These are phyloP conservation scores for Campylomormyrus numenius DNA, from an alignment of 2,113 vertebrate species.

Conservation along the genomic window DNA sequence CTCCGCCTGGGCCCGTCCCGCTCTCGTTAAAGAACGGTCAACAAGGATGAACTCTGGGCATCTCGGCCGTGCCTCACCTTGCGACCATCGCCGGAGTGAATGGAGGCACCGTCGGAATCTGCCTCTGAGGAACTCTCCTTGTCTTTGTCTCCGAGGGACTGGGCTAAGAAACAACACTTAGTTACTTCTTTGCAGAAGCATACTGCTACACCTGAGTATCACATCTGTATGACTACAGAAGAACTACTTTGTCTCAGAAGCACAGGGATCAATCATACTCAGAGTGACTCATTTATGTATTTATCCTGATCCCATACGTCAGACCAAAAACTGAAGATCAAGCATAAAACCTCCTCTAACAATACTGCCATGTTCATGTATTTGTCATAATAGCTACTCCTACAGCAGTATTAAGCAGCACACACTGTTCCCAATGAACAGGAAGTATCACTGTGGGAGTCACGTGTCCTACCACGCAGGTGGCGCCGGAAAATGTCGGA, in stretches of 20 bases:
- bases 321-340: not conserved
- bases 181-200: not conserved
- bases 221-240: not conserved
- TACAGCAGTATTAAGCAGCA: not conserved
- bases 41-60: not conserved
- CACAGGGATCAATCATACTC: not conserved
- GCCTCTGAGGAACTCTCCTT: conserved; percentile 72
- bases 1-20: not conserved
- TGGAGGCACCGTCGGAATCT: conserved; percentile 72
- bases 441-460: not conserved
- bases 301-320: not conserved
- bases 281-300: not conserved
- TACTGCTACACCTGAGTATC: not conserved
- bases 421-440: not conserved
- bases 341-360: not conserved
- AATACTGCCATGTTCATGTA: not conserved
- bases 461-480: conserved; percentile 46
- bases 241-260: not conserved
- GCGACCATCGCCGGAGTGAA: conserved; percentile 78
- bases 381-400: not conserved
- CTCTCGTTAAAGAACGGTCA: not conserved
- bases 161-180: conserved; percentile 31
- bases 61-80: conserved; percentile 61
- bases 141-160: conserved; percentile 58
- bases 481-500: conserved; percentile 70